Evolutionary conservation across 2,113 vertebrate species (phyloP).

Genomic region (Pao palembangensis): DNA sequence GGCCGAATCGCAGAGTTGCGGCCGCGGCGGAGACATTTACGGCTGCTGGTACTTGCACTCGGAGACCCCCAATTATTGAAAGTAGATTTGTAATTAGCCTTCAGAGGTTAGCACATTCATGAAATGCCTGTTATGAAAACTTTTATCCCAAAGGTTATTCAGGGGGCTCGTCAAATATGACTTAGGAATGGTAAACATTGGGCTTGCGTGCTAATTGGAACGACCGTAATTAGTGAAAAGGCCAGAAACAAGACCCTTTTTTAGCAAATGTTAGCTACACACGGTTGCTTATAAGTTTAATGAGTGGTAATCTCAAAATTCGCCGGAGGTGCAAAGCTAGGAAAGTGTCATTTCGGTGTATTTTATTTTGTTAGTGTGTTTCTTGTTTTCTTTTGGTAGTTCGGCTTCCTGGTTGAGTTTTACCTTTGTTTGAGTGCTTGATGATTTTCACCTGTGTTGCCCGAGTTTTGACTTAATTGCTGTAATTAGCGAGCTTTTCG

Average conservation of each 20-base stretch:
- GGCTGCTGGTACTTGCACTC: not conserved
- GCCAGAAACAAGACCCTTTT: not conserved
- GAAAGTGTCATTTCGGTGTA: no score
- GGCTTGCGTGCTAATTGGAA: conserved; percentile 21
- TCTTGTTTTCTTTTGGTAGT: no score
- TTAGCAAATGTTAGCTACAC: not conserved
- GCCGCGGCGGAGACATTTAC: conserved; percentile 41
- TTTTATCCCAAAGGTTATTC: conserved; percentile 51
- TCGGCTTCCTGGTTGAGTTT: no score
- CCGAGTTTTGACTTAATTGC: no score
- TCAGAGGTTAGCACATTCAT: conserved; percentile 39
- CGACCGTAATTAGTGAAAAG: conserved; percentile 12
- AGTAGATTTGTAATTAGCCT: conserved; percentile 59
- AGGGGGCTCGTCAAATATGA: conserved; percentile 25
- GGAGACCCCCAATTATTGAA: conserved; percentile 44
- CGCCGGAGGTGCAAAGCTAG: no score
- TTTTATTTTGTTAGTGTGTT: no score
- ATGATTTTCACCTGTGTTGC: no score
- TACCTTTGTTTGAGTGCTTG: no score
- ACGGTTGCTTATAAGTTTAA: no score
- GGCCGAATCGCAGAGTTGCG: conserved; percentile 36
- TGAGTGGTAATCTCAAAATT: no score
- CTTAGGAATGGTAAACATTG: conserved; percentile 17
- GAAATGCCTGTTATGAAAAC: conserved; percentile 17
- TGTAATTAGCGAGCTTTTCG: no score